Conservation (phyloP, 2,888 invertebrate species). For the Troides oblongomaculatus region DNA sequence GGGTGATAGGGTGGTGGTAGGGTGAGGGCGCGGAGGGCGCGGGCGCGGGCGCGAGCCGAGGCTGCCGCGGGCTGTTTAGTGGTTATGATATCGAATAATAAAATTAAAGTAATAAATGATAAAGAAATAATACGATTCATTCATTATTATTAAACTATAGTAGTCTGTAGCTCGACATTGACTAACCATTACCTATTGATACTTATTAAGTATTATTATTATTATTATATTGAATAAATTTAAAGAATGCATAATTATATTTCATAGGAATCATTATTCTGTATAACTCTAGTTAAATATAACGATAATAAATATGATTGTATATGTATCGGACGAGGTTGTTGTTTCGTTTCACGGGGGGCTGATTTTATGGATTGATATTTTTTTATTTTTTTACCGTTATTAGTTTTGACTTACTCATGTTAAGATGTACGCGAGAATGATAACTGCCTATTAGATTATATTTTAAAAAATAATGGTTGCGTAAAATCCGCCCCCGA, state of each 20-base stretch:
- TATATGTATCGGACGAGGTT: slow-evolving; percentile 61
- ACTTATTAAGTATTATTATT: slow-evolving; percentile 80
- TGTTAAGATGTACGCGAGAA: slow-evolving; percentile 70
- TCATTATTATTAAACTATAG: slow-evolving; percentile 74
- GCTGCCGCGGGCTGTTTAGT: slow-evolving; percentile 75
- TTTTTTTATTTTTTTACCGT: slow-evolving; percentile 81
- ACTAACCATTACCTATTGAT: slow-evolving; percentile 80
- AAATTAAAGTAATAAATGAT: slow-evolving; percentile 71
- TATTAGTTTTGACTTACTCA: slow-evolving; percentile 77
- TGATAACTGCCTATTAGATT: slow-evolving; percentile 79
- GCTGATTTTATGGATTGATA: slow-evolving; percentile 76
- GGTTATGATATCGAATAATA: slow-evolving; percentile 73
- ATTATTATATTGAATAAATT: slow-evolving; percentile 80
- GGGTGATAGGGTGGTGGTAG: not conserved
- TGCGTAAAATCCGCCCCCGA: slow-evolving; percentile 73
- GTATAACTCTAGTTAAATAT: slow-evolving; percentile 81
- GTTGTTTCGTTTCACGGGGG: slow-evolving; percentile 67
- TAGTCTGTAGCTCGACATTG: slow-evolving; percentile 77
- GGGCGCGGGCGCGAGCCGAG: slow-evolving; percentile 51
- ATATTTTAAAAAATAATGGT: slow-evolving; percentile 79
- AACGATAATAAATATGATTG: slow-evolving; percentile 75
- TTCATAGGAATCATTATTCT: slow-evolving; percentile 82
- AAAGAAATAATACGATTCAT: slow-evolving; percentile 77
- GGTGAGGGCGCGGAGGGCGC: slow-evolving; percentile 34
- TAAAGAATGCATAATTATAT: slow-evolving; percentile 81